Conservation (phyloP, 2,113 vertebrate species). For the Syngnathus floridae region DNA sequence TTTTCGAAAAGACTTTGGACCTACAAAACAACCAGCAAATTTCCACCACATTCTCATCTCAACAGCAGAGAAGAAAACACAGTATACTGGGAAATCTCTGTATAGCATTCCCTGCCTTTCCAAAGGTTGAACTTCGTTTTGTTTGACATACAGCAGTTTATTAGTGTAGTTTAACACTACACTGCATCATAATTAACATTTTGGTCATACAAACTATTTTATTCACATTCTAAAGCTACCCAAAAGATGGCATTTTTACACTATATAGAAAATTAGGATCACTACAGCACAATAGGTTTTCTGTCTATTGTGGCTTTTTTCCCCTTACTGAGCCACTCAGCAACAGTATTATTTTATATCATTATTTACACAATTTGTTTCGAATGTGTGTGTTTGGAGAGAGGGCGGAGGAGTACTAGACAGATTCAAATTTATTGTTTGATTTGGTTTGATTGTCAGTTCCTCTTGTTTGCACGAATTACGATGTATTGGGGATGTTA, state of each 20-base stretch:
- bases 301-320: neutral
- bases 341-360: too few species aligned
- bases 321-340: too few species aligned
- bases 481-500: neutral
- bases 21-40: neutral
- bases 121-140: neutral
- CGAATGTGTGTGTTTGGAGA: too few species aligned
- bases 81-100: neutral
- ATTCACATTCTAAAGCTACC: too few species aligned
- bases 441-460: neutral
- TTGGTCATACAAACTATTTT: too few species aligned
- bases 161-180: neutral
- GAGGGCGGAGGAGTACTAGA: too few species aligned
- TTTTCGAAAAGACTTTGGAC: constrained; percentile 3
- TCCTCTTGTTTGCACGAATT: neutral
- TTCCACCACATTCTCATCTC: neutral
- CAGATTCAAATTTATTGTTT: neutral
- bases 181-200: neutral
- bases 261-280: neutral
- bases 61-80: neutral
- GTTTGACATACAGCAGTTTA: neutral
- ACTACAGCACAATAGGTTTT: neutral
- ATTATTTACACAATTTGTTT: too few species aligned
- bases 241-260: neutral
- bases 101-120: neutral